Evolutionary conservation across 2,888 invertebrate species (phyloP), one percentile per base, ranked within the genome.

Genomic region (Petrolisthes manimaculis): DNA sequence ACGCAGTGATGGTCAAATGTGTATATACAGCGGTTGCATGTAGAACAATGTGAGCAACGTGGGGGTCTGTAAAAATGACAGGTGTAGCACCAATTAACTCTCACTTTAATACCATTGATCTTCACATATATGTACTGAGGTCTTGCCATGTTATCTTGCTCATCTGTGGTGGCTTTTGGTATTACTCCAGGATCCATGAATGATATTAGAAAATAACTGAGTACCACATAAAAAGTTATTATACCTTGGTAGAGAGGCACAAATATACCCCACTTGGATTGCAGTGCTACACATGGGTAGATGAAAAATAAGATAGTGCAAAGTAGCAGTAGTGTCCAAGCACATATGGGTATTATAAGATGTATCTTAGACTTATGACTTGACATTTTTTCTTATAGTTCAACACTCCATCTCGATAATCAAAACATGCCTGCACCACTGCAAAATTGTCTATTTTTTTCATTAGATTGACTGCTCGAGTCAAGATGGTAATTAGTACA

Each of bases 1-100:
- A 98, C 97, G 94, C 99, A 99, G 94, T 99, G 99, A 95, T 99
- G 99, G 94, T 99, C 99, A 94, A 99, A 99, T 87, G 98, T 99
- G 97, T 99, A 95, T 84, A 98, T 98, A 94, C 99, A 99, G 93
- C 97, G 97, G 94, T 99, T 98, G 95, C 99, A 99, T 89, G 99
- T 98, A 92, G 98, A 98, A 94, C 99, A 99, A 94, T 99, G 99
- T 90, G 98, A 98, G 94, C 99, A 99, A 93, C 99, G 95, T 91
- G 99, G 99, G 93, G 99, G 99, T 92, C 99, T 95, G 94, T 99
- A 99, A 95, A 99, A 99, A 94, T 99, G 98, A 94, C 99, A 99
- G 3, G 99, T 99, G 92, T 98, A 97, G 94, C 99, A 99, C 99
- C 99, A 99, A 94, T 99, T 99, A 99, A 99, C 99, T 91, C 99